Conservation (phyloP, 2,113 vertebrate genomes). For the mouse (Mus musculus) region DNA sequence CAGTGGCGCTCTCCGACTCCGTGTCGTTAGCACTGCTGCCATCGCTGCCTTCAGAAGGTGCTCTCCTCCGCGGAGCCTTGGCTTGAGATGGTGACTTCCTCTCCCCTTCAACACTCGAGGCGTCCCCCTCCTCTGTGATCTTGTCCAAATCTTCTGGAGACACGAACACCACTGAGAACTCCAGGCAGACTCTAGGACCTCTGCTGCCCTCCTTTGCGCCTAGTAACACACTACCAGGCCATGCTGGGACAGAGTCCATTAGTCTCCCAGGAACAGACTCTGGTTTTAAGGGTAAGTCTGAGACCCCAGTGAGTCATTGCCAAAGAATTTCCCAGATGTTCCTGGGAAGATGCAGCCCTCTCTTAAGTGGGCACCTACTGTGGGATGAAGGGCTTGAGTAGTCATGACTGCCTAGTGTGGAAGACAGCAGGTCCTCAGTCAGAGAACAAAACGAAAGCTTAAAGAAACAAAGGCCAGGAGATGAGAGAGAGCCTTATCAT, state of each 20-base stretch:
- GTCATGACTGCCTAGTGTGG: neutral
- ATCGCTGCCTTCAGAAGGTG: slow-evolving; percentile 57
- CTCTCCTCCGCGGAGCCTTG: slow-evolving; percentile 64
- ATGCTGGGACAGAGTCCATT: neutral
- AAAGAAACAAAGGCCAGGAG: slow-evolving; percentile 11
- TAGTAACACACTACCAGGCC: neutral
- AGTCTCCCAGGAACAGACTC: neutral
- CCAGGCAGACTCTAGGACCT: neutral
- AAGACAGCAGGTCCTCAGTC: neutral
- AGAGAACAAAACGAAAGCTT: neutral
- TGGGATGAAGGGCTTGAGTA: neutral
- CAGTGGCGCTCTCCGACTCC: slow-evolving; percentile 63
- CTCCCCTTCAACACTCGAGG: slow-evolving; percentile 28
- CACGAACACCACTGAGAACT: neutral
- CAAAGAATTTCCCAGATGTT: neutral
- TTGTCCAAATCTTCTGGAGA: slow-evolving; percentile 86
- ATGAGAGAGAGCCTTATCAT: neutral
- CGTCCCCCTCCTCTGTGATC: slow-evolving; percentile 81
- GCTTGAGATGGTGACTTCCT: slow-evolving; percentile 76
- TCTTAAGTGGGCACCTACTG: neutral
- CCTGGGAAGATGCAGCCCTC: neutral
- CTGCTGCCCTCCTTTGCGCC: neutral
- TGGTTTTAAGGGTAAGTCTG: neutral
- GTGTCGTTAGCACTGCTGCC: slow-evolving; percentile 39
- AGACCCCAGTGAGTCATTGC: neutral